Evolutionary conservation across 2,113 vertebrate species (phyloP).

Genomic region (Hippopotamus amphibius): DNA sequence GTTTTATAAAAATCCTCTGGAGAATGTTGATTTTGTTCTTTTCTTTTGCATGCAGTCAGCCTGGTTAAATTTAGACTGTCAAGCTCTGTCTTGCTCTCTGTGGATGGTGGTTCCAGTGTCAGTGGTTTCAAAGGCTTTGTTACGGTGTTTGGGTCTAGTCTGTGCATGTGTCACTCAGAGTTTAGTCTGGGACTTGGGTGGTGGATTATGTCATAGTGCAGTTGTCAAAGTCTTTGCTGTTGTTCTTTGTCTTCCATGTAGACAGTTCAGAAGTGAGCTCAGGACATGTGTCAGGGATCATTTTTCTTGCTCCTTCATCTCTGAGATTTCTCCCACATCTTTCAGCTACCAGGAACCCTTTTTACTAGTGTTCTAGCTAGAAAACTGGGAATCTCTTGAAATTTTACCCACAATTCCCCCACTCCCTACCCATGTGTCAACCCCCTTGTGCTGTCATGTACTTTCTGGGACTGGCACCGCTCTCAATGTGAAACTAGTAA

Average conservation of each 20-base stretch:
- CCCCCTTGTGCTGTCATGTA: not conserved
- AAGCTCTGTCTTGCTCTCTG: not conserved
- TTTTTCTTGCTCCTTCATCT: constrained; percentile 17
- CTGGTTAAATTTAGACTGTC: not conserved
- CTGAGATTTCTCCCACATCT: not conserved
- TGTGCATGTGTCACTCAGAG: not conserved
- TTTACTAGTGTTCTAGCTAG: not conserved
- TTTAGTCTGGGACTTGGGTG: not conserved
- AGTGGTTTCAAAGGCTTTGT: not conserved
- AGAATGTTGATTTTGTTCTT: not conserved
- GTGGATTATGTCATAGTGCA: constrained; percentile 14
- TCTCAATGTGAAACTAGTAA: not conserved
- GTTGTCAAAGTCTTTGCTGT: not conserved
- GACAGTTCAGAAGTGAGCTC: not conserved
- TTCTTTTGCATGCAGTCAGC: not conserved
- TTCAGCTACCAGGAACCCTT: not conserved
- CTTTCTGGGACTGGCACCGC: not conserved
- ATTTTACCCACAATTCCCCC: not conserved
- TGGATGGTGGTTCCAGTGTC: not conserved
- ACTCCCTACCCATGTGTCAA: not conserved
- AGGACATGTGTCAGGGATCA: not conserved
- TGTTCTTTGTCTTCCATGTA: not conserved
- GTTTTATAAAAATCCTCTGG: not conserved
- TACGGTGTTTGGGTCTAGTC: not conserved
- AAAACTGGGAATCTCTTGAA: not conserved